phyloP scores from a whole-genome alignment of 2,797 vertebrate species.

The Scyliorhinus canicula region DNA sequence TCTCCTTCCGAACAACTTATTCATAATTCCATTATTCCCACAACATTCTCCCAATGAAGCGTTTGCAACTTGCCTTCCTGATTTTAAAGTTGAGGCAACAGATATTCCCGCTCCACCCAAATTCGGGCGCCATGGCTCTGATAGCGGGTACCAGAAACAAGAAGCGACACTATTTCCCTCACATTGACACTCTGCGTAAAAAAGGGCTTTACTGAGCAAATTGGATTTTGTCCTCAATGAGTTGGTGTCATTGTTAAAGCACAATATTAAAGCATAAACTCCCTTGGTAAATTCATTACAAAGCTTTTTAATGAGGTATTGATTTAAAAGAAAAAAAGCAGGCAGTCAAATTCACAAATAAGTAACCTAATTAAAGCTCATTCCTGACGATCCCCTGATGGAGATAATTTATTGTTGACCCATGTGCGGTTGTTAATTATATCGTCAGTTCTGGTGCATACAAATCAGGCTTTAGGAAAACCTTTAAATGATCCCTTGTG shows the following conservation, averaged over 20 bases:
- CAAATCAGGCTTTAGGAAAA: not conserved
- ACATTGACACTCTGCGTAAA: too few species aligned
- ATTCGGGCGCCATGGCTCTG: not conserved
- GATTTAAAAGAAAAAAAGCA: not conserved
- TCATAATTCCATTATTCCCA: not conserved
- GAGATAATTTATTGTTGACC: not conserved
- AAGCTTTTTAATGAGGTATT: constrained; percentile 17
- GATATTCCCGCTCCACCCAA: not conserved
- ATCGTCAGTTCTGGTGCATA: not conserved
- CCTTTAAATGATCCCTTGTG: not conserved
- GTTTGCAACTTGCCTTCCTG: not conserved
- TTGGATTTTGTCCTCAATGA: not conserved
- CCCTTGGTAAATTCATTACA: not conserved
- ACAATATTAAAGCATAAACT: not conserved
- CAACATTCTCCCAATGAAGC: too few species aligned
- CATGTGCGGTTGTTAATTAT: constrained; percentile 2
- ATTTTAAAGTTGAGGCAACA: not conserved
- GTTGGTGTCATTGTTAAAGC: not conserved
- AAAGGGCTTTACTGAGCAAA: not conserved
- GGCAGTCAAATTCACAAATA: not conserved
- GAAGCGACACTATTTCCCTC: not conserved
- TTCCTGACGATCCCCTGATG: not conserved
- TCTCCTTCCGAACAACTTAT: not conserved
- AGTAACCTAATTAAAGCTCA: constrained; percentile 25
- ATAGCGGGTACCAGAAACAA: not conserved